Evolutionary conservation across 2,797 vertebrate species (phyloP).

Genomic region (Peromyscus aztecus): DNA sequence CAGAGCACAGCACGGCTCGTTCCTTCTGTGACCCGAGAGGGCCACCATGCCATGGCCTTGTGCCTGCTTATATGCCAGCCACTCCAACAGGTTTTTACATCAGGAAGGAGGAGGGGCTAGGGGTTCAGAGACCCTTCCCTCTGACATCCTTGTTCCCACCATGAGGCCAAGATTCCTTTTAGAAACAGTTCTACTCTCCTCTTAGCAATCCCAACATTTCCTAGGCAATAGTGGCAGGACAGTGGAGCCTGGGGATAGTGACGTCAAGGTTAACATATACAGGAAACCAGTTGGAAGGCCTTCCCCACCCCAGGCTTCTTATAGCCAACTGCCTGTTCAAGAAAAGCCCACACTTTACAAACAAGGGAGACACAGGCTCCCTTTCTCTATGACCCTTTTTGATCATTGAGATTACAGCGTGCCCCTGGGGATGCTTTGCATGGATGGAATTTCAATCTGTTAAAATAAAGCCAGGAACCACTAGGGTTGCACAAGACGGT

Average conservation of each 20-base stretch:
- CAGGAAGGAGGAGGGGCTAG: background rate
- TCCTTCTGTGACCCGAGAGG: background rate
- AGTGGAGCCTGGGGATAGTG: no score
- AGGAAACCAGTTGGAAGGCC: background rate
- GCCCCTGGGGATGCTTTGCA: background rate
- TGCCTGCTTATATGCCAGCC: background rate
- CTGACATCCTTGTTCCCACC: background rate
- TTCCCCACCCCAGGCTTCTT: background rate
- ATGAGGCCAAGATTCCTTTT: background rate
- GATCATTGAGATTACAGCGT: background rate
- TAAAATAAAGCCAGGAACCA: background rate
- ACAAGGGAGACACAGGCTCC: background rate
- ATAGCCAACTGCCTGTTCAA: background rate
- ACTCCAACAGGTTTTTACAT: background rate
- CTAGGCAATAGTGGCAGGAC: background rate
- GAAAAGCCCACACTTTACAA: background rate
- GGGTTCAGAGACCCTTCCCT: background rate
- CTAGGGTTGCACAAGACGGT: no score
- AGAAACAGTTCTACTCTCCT: background rate
- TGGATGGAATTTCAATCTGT: background rate
- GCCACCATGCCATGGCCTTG: rapidly evolving
- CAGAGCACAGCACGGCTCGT: background rate
- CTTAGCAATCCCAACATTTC: background rate
- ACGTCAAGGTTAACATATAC: background rate
- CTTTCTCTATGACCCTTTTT: background rate